Evolutionary conservation across 2,113 vertebrate species (phyloP).

Genomic region (Cyprinus carpio): DNA sequence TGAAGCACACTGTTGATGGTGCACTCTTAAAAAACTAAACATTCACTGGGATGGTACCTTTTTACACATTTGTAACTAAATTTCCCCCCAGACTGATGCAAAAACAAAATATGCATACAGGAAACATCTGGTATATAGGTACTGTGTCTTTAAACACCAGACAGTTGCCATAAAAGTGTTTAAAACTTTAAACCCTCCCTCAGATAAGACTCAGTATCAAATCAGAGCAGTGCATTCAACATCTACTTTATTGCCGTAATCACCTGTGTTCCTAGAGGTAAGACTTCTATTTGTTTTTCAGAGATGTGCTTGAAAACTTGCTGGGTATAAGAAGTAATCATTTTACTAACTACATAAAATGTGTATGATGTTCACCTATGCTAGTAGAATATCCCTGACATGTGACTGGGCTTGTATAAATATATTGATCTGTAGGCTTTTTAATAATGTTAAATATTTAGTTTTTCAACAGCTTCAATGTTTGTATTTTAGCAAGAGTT

Average conservation of each 20-base stretch:
- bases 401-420: neutral
- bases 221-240: neutral
- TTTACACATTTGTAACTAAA: neutral
- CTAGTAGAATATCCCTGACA: neutral
- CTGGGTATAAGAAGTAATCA: neutral
- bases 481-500: neutral
- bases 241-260: neutral
- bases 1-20: neutral
- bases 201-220: slow-evolving; percentile 20
- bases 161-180: slow-evolving; percentile 36
- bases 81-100: neutral
- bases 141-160: slow-evolving; percentile 40
- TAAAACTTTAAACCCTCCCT: neutral
- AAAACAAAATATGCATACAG: neutral
- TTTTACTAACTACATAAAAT: neutral
- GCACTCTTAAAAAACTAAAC: neutral
- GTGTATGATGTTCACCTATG: neutral
- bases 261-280: slow-evolving; percentile 9
- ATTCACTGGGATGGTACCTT: neutral
- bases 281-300: slow-evolving; percentile 3
- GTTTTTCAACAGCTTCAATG: neutral
- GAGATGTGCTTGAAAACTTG: neutral
- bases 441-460: neutral
- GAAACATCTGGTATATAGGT: neutral
- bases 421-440: neutral